Conservation (phyloP, 2,888 invertebrate species). For the Cryptocephalus moraei region DNA sequence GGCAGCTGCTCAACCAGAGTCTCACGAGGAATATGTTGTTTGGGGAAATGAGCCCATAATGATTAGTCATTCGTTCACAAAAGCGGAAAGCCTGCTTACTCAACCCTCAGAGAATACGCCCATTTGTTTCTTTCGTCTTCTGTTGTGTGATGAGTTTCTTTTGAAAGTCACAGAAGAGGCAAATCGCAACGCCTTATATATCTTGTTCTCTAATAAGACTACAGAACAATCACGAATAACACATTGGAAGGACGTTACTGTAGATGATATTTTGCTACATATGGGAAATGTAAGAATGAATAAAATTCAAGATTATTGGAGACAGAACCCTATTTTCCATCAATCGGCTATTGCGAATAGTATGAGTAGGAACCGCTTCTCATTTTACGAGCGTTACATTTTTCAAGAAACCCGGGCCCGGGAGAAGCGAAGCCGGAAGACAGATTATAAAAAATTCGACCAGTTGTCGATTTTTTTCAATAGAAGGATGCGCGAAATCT, state of each 20-base stretch:
- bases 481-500: conserved; percentile 9
- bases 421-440: conserved; percentile 4
- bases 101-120: too few relatives aligned
- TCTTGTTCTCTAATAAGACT: not conserved
- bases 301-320: conserved; percentile 3
- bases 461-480: conserved; percentile 28
- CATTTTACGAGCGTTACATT: not conserved
- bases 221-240: not conserved
- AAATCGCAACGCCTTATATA: not conserved
- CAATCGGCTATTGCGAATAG: not conserved
- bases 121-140: not conserved
- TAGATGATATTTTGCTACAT: conserved; percentile 1
- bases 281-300: not conserved
- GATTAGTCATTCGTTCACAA: not conserved
- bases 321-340: not conserved
- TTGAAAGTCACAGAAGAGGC: not conserved
- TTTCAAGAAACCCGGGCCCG: conserved; percentile 1
- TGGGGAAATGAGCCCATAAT: not conserved
- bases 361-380: not conserved
- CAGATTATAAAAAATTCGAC: conserved; percentile 21
- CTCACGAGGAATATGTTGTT: too few relatives aligned
- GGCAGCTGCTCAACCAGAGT: too few relatives aligned
- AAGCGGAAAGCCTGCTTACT: too few relatives aligned
- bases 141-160: not conserved
- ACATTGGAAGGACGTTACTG: not conserved